Percentiles rank a stretch among this genome's conserved stretches.
phyloP scores from a whole-genome alignment of 2,113 vertebrate genomes.

The Tichodroma muraria region DNA sequence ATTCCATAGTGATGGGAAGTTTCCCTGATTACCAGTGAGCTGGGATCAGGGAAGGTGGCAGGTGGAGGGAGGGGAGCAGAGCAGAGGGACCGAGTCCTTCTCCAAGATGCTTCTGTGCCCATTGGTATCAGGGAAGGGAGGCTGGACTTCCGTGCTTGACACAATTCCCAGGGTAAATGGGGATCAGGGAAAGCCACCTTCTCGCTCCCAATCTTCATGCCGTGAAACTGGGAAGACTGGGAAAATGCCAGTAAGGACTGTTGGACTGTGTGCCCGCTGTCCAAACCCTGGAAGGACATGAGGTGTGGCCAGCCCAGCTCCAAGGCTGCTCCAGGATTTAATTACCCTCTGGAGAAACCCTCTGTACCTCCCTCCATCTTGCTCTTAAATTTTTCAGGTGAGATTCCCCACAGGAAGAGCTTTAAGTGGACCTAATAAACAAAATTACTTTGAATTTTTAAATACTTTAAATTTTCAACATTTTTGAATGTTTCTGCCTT shows the following conservation, averaged over 20 bases:
- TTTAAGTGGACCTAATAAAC: not conserved
- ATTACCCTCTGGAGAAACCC: not conserved
- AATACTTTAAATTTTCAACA: too few relatives aligned
- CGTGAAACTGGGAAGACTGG: not conserved
- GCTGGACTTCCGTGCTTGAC: not conserved
- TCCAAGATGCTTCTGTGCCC: not conserved
- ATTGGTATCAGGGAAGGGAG: fast-evolving
- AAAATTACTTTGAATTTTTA: too few relatives aligned
- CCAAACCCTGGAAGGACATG: not conserved
- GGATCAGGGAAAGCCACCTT: not conserved
- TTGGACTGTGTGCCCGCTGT: not conserved
- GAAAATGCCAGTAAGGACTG: not conserved
- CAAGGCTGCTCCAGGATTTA: not conserved
- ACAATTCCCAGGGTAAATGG: not conserved
- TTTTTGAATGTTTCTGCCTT: too few relatives aligned
- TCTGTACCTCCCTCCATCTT: not conserved
- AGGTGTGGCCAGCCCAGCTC: not conserved
- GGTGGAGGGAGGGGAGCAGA: not conserved
- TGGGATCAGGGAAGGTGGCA: not conserved
- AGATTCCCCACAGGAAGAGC: not conserved
- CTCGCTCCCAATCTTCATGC: not conserved
- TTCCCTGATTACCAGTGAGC: not conserved
- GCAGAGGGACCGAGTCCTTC: not conserved
- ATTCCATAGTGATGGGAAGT: not conserved
- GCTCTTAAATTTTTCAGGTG: fast-evolving